Base-by-base conservation (phyloP, 2,888 invertebrate genomes). In the Nomada lathburiana region DNA sequence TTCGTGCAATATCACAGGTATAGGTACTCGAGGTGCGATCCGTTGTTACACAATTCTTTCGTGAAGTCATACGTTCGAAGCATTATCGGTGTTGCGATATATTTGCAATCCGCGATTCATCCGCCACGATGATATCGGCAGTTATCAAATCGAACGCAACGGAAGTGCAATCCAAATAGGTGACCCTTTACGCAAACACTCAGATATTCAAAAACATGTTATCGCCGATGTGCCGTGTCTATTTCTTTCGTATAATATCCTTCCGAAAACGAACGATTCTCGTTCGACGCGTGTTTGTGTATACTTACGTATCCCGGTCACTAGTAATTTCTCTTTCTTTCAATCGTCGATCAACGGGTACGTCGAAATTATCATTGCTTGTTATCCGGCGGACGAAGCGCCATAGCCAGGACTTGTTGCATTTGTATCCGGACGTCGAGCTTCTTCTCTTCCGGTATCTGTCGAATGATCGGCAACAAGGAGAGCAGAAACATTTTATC, bases 401-500 rank as follows among this genome's bases (percentile, higher is more conserved):
- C 91, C 26, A 86, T 63, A 0, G 91, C 90, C 44, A 93, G 69
- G 23, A 91, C 89, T 82, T 93, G 93, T 82, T 93, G 92, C 85
- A 93, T 93, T 80, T 93, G 92, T 91, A 94, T 94, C 79, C 93
- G 89, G 2, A 93, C 92, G 65, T 92, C 91, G 9, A 93, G 86
- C 68, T 93, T 93, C 83, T 90, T 91, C 47, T 92, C 91, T 53
- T 93, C 93, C 36, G 93, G 92, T 68, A 93, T 87, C 69, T 91
- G 91, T 18, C 93, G 89, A 57, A 93, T 82, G 47, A 92, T 91
- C 57, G 93, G 93, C 67, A 93, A 59, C 74, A 93, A 69, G 47
- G 93, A 93, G 9, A 93, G 82, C 5, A 93, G 89, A 76, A 93
- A 93, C 93, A 93, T 93, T 76, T 90, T 92, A 72, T 93, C 93